These are phyloP conservation scores for Malacoctenus gilli DNA, from an alignment of 2,797 vertebrate genomes.

Conservation along the genomic window DNA sequence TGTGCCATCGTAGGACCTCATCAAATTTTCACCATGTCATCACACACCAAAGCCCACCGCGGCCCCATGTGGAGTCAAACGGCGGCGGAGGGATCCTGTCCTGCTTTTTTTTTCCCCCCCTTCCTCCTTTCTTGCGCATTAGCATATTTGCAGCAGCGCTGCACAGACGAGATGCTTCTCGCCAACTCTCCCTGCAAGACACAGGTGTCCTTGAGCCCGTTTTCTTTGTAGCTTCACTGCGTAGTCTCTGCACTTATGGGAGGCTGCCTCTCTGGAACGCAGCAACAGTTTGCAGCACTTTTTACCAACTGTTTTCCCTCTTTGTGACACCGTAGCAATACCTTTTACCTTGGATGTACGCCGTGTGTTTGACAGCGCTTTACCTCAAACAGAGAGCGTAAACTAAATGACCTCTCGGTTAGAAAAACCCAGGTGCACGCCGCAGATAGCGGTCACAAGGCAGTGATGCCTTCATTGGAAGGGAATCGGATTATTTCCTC, in stretches of 20 bases:
- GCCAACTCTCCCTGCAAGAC: constrained; percentile 50
- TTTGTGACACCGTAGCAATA: constrained; percentile 40
- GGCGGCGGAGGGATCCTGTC: constrained; percentile 11
- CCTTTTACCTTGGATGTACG: constrained; percentile 31
- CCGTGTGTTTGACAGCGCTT: constrained; percentile 43
- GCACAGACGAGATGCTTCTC: constrained; percentile 43
- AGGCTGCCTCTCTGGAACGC: constrained; percentile 47
- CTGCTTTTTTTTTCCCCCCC: too few relatives aligned
- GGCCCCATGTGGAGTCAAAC: constrained; percentile 3
- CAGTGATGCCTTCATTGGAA: constrained; percentile 59
- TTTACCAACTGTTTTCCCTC: constrained; percentile 17
- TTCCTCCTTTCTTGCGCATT: constrained; percentile 4
- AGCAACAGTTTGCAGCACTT: constrained; percentile 44
- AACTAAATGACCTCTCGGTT: constrained; percentile 57
- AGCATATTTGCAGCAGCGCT: constrained; percentile 36
- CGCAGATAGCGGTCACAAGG: constrained; percentile 56
- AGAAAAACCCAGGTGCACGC: constrained; percentile 50
- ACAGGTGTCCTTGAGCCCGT: constrained; percentile 72
- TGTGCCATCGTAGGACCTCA: constrained; percentile 31
- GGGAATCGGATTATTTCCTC: constrained; percentile 62
- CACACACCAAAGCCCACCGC: constrained; percentile 14
- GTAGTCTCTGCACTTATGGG: constrained; percentile 45
- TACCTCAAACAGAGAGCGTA: constrained; percentile 40
- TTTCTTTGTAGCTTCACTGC: constrained; percentile 48
- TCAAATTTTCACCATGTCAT: constrained; percentile 28